A percentile compares a stretch with the other conserved stretches of the same genome.
phyloP scores from a whole-genome alignment of 1,140 invertebrate species.

The Aricia agestis region DNA sequence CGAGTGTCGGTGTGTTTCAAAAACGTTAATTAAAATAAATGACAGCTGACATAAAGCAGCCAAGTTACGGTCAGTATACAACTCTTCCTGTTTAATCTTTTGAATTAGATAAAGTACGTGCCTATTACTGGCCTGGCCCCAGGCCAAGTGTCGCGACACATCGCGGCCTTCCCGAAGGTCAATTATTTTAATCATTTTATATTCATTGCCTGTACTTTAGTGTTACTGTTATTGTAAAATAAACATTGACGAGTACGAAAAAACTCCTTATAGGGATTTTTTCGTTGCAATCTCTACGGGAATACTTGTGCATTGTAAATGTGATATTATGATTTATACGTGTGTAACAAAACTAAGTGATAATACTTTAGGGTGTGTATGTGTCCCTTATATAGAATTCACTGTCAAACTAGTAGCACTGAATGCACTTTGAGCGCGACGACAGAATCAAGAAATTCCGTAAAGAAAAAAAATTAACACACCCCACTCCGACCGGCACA shows the following conservation, averaged over 20 bases:
- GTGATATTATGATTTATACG: too few relatives aligned
- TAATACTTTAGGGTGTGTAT: too few relatives aligned
- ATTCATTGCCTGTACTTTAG: neutral
- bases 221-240: neutral
- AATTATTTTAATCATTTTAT: conserved; percentile 49
- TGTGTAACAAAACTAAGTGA: too few relatives aligned
- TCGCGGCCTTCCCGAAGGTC: conserved; percentile 61
- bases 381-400: too few relatives aligned
- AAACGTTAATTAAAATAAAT: neutral
- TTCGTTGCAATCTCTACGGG: too few relatives aligned
- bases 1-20: neutral
- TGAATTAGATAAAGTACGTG: conserved; percentile 40
- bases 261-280: neutral
- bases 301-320: too few relatives aligned
- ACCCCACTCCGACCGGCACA: too few relatives aligned
- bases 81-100: conserved; percentile 38
- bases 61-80: neutral
- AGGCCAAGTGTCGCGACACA: conserved; percentile 53
- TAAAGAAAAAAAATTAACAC: too few relatives aligned
- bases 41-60: conserved; percentile 1
- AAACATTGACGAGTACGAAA: neutral
- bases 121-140: conserved; percentile 60
- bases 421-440: too few relatives aligned
- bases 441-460: too few relatives aligned
- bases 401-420: too few relatives aligned